Conservation (phyloP, 2,113 vertebrate species). For the Enhydra lutris region DNA sequence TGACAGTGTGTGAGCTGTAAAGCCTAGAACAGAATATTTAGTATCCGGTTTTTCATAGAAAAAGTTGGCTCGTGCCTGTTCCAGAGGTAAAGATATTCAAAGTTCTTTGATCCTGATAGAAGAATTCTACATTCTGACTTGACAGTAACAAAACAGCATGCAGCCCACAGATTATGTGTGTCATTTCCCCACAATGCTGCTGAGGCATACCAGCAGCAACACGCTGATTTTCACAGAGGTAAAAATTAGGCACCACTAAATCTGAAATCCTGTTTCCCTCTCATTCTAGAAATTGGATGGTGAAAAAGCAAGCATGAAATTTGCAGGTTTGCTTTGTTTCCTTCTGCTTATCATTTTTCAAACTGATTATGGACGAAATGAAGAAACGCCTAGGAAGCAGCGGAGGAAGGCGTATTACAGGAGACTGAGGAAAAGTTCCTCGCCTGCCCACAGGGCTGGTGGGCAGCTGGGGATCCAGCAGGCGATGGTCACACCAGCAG, state of each 20-base stretch:
- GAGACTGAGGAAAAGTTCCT: constrained; percentile 51
- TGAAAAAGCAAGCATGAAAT: constrained; percentile 83
- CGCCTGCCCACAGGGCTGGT: background rate
- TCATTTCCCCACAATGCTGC: background rate
- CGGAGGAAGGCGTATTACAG: constrained; percentile 45
- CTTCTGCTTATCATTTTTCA: constrained; percentile 78
- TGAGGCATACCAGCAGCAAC: background rate
- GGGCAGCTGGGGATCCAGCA: constrained; percentile 6
- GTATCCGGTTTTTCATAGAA: background rate
- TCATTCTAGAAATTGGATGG: constrained; percentile 57
- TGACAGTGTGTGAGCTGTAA: background rate
- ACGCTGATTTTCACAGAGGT: background rate
- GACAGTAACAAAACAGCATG: background rate
- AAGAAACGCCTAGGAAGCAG: constrained; percentile 64
- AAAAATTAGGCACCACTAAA: constrained; percentile 40
- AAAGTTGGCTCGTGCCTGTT: background rate
- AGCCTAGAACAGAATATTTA: background rate
- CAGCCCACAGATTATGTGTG: background rate
- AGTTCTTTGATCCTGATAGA: background rate
- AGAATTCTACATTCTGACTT: constrained; percentile 29
- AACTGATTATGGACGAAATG: constrained; percentile 73
- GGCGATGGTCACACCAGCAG: background rate
- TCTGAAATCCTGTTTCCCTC: constrained; percentile 34
- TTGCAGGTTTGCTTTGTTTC: constrained; percentile 73
- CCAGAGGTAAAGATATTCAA: background rate